Base-by-base conservation (phyloP, 2,797 vertebrate genomes). In the Gymnoscopelus braueri region DNA sequence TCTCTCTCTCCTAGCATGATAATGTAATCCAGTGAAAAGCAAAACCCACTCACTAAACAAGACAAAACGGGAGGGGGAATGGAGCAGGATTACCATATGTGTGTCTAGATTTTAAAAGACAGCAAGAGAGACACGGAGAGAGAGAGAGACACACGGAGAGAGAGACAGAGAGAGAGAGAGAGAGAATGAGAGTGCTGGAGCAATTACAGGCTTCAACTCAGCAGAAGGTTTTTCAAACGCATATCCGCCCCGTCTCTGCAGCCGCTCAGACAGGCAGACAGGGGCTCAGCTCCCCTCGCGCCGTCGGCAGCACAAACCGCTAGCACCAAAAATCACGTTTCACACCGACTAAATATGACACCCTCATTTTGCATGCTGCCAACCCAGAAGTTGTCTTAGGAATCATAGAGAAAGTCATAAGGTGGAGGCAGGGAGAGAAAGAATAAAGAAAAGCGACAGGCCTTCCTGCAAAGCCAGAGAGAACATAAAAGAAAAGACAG, bases 181-280 rank as follows among this genome's bases (percentile, higher is more conserved):
- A 55, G 55, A 69, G 62, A 78, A 85, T 75, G 77, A 70, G 83
- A 82, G 84, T 82, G 82, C 83, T 73, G 80, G 75, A 80, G 84
- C 91, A 94, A 93, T 94, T 93, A 94, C 92, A 94, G 92, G 91
- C 89, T 93, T 92, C 67, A 14, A 79, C 84, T 88, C 82, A 81
- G 90, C 84, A 86, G 85, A 83, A 87, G 87, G 81, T 84, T 92
- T 87, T 85, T 88, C 85, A 86, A 85, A 90, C 84, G 87, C 83
- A 90, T 85, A 91, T 91, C 92, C 92, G 90, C 90, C 93, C 93
- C 86, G 89, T 84, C 85, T 78, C 57, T 81, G 85, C 82, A 83
- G 87, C 69, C 79, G 39, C 82, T 85, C 83, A 75, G 70, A 83
- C 86, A 84, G 78, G 82, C 79, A 78, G 56, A 72, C 39, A 10